phyloP scores from a whole-genome alignment of 2,113 vertebrate genomes.

The Notarius quadriscutis region DNA sequence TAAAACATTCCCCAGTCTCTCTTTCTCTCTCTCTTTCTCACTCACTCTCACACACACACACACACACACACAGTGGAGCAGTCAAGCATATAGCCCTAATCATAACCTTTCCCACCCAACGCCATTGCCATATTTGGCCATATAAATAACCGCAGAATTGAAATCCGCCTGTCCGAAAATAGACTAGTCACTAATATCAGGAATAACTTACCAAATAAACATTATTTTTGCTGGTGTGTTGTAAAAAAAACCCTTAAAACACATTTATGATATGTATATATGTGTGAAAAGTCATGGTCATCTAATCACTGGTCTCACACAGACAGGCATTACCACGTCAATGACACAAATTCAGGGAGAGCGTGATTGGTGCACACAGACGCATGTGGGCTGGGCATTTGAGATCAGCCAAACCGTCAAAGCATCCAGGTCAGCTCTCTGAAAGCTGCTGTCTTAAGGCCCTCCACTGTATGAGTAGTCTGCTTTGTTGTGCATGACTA shows the following conservation, averaged over 20 bases:
- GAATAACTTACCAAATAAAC: slow-evolving; percentile 27
- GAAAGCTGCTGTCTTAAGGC: slow-evolving; percentile 67
- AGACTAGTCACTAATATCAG: neutral
- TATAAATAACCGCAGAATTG: slow-evolving; percentile 1
- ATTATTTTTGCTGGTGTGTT: slow-evolving; percentile 47
- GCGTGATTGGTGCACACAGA: slow-evolving; percentile 45
- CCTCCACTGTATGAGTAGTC: slow-evolving; percentile 97
- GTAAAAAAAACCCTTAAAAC: slow-evolving; percentile 36
- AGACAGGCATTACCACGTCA: slow-evolving; percentile 44
- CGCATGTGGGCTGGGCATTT: slow-evolving; percentile 39
- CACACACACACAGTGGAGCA: slow-evolving; percentile 33
- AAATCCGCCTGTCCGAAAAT: neutral
- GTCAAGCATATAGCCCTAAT: slow-evolving; percentile 32
- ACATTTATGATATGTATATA: slow-evolving; percentile 38
- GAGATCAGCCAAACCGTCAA: slow-evolving; percentile 51
- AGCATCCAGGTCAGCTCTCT: slow-evolving; percentile 26
- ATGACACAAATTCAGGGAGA: slow-evolving; percentile 54
- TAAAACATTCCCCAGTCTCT: slow-evolving; percentile 1
- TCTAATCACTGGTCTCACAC: slow-evolving; percentile 31
- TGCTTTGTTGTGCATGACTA: slow-evolving; percentile 99
- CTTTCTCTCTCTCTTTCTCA: neutral
- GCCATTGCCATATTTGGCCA: neutral
- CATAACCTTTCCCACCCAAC: slow-evolving; percentile 30
- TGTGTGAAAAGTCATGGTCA: slow-evolving; percentile 29
- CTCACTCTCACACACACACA: slow-evolving; percentile 1